Evolutionary conservation across 2,113 vertebrate species (phyloP).

Genomic region (Rafetus swinhoei): DNA sequence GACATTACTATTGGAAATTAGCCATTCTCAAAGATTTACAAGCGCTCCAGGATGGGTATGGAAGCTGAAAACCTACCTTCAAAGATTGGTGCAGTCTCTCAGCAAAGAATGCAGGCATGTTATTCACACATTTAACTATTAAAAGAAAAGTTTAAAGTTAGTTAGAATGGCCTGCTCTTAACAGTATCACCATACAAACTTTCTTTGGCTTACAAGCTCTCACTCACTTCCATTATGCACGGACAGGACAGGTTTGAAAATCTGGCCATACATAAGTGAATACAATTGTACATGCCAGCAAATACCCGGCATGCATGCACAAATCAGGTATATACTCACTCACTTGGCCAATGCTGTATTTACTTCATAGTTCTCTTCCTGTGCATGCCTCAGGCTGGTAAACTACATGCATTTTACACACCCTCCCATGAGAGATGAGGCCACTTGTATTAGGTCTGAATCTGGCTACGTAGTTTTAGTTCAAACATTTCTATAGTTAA

Average conservation of each 20-base stretch:
- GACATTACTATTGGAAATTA: background rate
- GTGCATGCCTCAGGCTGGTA: background rate
- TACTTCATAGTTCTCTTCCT: background rate
- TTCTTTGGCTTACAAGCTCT: background rate
- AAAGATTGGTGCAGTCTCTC: constrained; percentile 84
- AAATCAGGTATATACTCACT: background rate
- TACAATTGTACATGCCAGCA: background rate
- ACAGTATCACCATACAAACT: background rate
- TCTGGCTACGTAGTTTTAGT: background rate
- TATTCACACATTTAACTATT: constrained; percentile 87
- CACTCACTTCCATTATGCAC: background rate
- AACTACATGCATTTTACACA: background rate
- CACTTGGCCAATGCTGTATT: background rate
- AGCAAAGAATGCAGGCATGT: constrained; percentile 86
- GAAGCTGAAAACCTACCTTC: constrained; percentile 77
- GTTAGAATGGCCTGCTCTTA: background rate
- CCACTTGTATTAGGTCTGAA: background rate
- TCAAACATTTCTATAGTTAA: background rate
- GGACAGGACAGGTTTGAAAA: background rate
- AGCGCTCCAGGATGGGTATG: background rate
- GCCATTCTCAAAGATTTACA: background rate
- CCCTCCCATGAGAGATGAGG: background rate
- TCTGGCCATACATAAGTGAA: background rate
- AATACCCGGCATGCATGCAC: background rate
- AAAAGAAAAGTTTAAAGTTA: background rate